phyloP scores from a whole-genome alignment of 2,113 vertebrate genomes.

The Nipponia nippon region DNA sequence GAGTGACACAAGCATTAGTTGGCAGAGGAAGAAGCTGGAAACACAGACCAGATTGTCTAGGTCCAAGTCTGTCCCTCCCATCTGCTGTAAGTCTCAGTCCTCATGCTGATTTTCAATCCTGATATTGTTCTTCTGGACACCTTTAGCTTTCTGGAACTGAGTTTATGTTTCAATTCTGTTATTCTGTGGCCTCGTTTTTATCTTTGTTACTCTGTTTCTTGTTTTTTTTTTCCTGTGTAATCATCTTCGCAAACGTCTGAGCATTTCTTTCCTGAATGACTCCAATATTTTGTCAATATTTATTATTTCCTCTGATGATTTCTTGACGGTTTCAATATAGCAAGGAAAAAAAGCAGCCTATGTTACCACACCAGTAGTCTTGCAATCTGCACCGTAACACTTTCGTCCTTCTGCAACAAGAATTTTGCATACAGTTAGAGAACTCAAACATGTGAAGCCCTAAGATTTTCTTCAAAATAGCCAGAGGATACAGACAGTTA shows the following conservation, averaged over 20 bases:
- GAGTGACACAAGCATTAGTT: neutral
- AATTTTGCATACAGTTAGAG: neutral
- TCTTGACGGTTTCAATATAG: neutral
- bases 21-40: neutral
- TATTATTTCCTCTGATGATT: constrained; percentile 7
- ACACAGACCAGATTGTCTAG: rapidly evolving
- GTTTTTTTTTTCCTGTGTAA: neutral
- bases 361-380: neutral
- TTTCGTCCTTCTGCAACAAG: neutral
- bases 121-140: neutral
- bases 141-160: neutral
- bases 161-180: neutral
- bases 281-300: constrained; percentile 39
- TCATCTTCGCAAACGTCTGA: neutral
- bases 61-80: neutral
- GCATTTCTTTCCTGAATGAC: neutral
- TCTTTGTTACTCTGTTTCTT: neutral
- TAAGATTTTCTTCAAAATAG: neutral
- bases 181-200: neutral
- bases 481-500: neutral
- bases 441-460: neutral
- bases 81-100: neutral
- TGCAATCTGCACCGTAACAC: neutral
- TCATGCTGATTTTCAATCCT: neutral
- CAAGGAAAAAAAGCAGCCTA: neutral